Evolutionary conservation across 2,797 vertebrate genomes (phyloP), one percentile per base, ranked within the genome.

Genomic region (Nasua narica): DNA sequence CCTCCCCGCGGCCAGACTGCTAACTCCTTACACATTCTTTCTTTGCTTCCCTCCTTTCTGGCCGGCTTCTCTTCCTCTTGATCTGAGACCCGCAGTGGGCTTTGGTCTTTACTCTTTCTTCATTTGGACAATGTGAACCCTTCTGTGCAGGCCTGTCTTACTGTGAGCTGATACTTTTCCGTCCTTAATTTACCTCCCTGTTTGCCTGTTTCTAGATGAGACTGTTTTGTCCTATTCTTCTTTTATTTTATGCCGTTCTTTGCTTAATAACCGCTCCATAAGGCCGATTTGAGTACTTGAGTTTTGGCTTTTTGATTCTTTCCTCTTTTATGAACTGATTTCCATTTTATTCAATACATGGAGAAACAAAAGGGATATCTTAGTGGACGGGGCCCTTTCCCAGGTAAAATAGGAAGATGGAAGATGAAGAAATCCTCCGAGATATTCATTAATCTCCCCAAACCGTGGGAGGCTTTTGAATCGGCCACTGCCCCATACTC

Each of bases 241-340:
- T 56, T 67, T 77, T 72, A 48, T 90, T 92, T 92, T 77, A 48
- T 84, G 62, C 37, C 70, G 40, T 85, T 69, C 50, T 96, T 92
- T 92, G 50, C 58, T 37, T 50, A 87, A 87, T 16, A 32, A 56
- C 8, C 2, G 12, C 37, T 48, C 48, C 65, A 18, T 50, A 52
- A 78, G 58, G 62, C 18, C 43, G 29, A 91, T 40, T 46, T 91
- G 70, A 94, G 95, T 15, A 81, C 56, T 87, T 65, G n/a, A 25
- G 11, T 43, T 87, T 91, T 56, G 65, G 2, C 76, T 83, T 94
- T 93, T 86, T 65, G 56, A 83, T 76, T 37, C 65, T 62, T 79
- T 58, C 29, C 52, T 52, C 50, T 94, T 69, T 92, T 29, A 27
- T 52, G 72, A 40, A 58, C 18, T 82, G 32, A 48, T 43, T 70